A percentile compares a stretch with the other conserved stretches of the same genome.
phyloP scores from a whole-genome alignment of 2,888 invertebrate genomes.

The Callinectes sapidus region DNA sequence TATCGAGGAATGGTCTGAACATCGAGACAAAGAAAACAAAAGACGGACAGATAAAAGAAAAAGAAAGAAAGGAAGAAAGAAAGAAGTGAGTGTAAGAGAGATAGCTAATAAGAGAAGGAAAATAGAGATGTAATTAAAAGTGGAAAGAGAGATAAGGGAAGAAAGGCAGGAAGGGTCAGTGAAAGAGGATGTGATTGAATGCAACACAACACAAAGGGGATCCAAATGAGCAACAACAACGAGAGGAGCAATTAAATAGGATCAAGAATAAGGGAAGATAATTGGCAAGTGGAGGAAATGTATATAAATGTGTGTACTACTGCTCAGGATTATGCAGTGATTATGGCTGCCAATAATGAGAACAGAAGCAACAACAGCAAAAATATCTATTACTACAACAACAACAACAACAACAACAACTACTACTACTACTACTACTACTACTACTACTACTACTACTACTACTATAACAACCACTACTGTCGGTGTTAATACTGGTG shows the following conservation, averaged over 20 bases:
- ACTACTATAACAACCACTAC: not conserved
- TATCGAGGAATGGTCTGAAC: not conserved
- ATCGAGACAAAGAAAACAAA: slow-evolving; percentile 26
- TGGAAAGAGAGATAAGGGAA: not conserved
- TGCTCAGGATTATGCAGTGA: not conserved
- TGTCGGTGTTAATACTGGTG: too few relatives aligned
- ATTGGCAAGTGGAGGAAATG: not conserved
- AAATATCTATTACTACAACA: too few relatives aligned
- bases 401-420: not conserved
- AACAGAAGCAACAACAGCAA: not conserved
- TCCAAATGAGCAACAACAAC: not conserved
- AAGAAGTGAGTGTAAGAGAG: not conserved
- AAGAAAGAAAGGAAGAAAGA: not conserved
- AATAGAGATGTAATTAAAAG: not conserved
- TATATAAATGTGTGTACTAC: not conserved
- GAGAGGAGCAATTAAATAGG: not conserved
- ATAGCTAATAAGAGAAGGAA: not conserved
- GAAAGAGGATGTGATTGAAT: slow-evolving; percentile 28
- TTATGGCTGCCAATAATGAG: not conserved
- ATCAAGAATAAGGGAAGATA: not conserved
- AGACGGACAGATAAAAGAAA: not conserved
- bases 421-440: slow-evolving; percentile 7
- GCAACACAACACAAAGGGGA: not conserved
- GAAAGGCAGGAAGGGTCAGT: slow-evolving; percentile 6
- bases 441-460: not conserved